Evolutionary conservation across 2,888 invertebrate genomes (phyloP), one percentile per base, ranked within the genome.

Genomic region (Trachelus troglodyta): DNA sequence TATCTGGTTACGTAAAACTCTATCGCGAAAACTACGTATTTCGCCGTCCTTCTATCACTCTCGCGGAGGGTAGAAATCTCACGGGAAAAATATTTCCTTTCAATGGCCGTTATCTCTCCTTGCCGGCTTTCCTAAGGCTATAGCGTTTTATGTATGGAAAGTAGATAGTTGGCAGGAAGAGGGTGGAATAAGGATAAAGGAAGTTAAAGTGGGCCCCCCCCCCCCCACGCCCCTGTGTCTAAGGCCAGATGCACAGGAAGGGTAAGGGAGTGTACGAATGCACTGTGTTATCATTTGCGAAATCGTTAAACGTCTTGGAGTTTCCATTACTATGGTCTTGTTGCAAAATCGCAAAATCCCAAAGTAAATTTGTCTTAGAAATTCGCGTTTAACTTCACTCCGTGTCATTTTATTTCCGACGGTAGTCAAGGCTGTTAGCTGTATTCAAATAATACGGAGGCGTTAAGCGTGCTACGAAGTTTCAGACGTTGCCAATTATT

Each of bases 401-500:
- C 56, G 56, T 56, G 56, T 56, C 56, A 23, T 56, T 56, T 56
- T 23, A 56, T 23, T 56, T 56, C 56, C 9, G 56, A 23, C 6
- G 9, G 23, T 23, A 56, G 56, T 56, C 56, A 15, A 56, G 9
- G 9, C 56, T 23, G 56, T 23, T 23, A 9, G 56, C 9, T 23
- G 56, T 56, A 9, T 56, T 56, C 23, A 23, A 56, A 77, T 85
- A 86, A 85, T 86, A 83, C 83, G 83, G 15, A 84, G 84, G 83
- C 84, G 82, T 83, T 83, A 83, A 84, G 83, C 86, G 85, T 82
- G 23, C 78, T 73, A 74, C 77, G 74, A 76, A 79, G 80, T 82
- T 80, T 80, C 74, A 78, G 78, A 34, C 77, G 81, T 73, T 77
- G 78, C 73, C 83, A 79, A 87, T 87, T 87, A 87, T 85, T 87